These are phyloP conservation scores for Leucophora obtusa DNA, from an alignment of 2,888 invertebrate species.

Conservation along the genomic window DNA sequence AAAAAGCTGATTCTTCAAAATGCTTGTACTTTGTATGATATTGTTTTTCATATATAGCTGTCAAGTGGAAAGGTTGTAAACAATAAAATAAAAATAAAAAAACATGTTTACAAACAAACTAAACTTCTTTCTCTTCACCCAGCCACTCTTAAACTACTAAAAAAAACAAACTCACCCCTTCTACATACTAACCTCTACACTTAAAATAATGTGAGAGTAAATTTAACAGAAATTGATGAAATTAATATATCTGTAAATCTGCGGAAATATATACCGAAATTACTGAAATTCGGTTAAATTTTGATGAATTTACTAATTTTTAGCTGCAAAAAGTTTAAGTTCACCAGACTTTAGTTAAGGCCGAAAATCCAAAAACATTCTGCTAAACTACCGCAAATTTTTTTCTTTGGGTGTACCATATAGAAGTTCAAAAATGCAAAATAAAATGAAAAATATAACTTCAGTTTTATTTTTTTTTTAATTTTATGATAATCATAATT, in stretches of 20 bases:
- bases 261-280: too few relatives aligned
- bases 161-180: too few relatives aligned
- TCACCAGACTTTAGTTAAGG: background rate
- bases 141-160: conserved; percentile 19
- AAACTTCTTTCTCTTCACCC: background rate
- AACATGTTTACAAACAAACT: conserved; percentile 40
- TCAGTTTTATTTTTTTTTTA: conserved; percentile 43
- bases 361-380: too few relatives aligned
- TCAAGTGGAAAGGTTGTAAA: conserved; percentile 56
- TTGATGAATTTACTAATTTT: too few relatives aligned
- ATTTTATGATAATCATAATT: conserved; percentile 38
- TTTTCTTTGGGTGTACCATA: too few relatives aligned
- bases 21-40: background rate
- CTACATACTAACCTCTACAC: background rate
- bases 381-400: too few relatives aligned
- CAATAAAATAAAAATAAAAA: conserved; percentile 32
- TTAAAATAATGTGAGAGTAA: too few relatives aligned
- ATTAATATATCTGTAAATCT: too few relatives aligned
- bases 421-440: conserved; percentile 19
- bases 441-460: conserved; percentile 5
- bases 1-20: conserved; percentile 32
- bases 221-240: too few relatives aligned
- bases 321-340: too few relatives aligned
- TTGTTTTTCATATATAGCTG: conserved; percentile 20
- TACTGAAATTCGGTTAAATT: too few relatives aligned